A percentile compares a stretch with the other conserved stretches of the same genome.
Conservation (phyloP, 2,797 vertebrate species). For the Danio choprae region DNA sequence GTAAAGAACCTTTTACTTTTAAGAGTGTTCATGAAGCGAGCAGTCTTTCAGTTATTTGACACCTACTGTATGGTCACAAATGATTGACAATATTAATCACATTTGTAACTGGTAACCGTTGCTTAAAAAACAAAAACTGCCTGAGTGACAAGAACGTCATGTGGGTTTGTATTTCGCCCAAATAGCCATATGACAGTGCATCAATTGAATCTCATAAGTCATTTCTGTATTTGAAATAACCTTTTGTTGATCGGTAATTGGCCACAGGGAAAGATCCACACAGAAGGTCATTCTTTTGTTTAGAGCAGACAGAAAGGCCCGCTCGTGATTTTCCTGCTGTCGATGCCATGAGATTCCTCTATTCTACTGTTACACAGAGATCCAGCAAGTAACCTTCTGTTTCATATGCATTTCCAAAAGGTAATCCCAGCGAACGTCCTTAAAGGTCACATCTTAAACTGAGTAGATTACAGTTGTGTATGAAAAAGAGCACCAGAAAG, state of each 20-base stretch:
- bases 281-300: slow-evolving; percentile 48
- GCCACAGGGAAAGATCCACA: slow-evolving; percentile 23
- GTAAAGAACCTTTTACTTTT: too few relatives aligned
- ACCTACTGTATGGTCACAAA: not conserved
- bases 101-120: not conserved
- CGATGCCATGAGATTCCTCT: slow-evolving; percentile 40
- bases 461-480: slow-evolving; percentile 58
- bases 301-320: slow-evolving; percentile 1
- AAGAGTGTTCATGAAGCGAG: too few relatives aligned
- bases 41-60: not conserved
- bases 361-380: slow-evolving; percentile 20
- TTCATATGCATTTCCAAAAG: slow-evolving; percentile 56
- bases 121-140: not conserved
- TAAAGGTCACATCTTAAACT: slow-evolving; percentile 64
- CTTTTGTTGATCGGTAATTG: slow-evolving; percentile 48
- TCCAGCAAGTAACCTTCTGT: slow-evolving; percentile 44
- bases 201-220: slow-evolving; percentile 6
- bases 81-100: not conserved
- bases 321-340: slow-evolving; percentile 47
- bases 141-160: not conserved
- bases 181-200: not conserved
- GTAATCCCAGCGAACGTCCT: slow-evolving; percentile 54
- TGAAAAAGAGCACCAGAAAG: slow-evolving; percentile 62
- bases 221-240: slow-evolving; percentile 42
- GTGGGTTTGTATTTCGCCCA: not conserved